A percentile compares a stretch with the other conserved stretches of the same genome.
Evolutionary conservation across 92 coral and sea anemone species (phyloP).

Genomic region (Paragorgia papillata): DNA sequence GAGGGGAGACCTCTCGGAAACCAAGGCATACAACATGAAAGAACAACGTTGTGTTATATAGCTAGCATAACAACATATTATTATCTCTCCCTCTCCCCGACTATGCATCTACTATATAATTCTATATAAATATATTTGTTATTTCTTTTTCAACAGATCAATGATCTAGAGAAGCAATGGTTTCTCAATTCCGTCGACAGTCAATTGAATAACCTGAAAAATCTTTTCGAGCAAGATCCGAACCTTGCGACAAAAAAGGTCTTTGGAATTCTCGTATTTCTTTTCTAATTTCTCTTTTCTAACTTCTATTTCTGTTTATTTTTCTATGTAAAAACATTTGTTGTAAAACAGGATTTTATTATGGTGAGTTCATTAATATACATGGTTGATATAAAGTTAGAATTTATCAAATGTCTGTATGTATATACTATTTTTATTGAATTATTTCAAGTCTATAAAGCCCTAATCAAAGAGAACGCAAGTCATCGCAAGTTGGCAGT

Average conservation of each 20-base stretch:
- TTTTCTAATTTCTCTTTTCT: not conserved
- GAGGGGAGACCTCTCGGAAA: too few relatives aligned
- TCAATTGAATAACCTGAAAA: conserved; percentile 43
- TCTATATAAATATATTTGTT: too few relatives aligned
- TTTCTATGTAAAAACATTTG: not conserved
- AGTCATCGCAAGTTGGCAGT: too few relatives aligned
- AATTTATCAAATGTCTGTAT: not conserved
- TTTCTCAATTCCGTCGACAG: conserved; percentile 59
- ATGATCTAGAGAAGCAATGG: conserved; percentile 58
- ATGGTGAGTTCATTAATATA: conserved; percentile 27
- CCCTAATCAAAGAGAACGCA: too few relatives aligned
- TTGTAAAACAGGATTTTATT: conserved; percentile 37
- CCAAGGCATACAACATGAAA: too few relatives aligned
- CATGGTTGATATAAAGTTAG: not conserved
- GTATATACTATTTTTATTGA: too few relatives aligned
- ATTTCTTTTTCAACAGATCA: not conserved
- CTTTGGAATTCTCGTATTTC: not conserved
- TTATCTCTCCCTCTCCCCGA: too few relatives aligned
- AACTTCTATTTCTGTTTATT: not conserved
- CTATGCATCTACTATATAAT: not conserved
- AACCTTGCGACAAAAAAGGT: conserved; percentile 65
- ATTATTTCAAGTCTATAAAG: too few relatives aligned
- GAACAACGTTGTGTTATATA: too few relatives aligned
- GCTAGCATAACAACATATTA: too few relatives aligned
- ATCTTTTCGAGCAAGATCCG: conserved; percentile 56